These are phyloP conservation scores for Lepus oiostolus DNA, from an alignment of 2,797 vertebrate genomes.

Conservation along the genomic window DNA sequence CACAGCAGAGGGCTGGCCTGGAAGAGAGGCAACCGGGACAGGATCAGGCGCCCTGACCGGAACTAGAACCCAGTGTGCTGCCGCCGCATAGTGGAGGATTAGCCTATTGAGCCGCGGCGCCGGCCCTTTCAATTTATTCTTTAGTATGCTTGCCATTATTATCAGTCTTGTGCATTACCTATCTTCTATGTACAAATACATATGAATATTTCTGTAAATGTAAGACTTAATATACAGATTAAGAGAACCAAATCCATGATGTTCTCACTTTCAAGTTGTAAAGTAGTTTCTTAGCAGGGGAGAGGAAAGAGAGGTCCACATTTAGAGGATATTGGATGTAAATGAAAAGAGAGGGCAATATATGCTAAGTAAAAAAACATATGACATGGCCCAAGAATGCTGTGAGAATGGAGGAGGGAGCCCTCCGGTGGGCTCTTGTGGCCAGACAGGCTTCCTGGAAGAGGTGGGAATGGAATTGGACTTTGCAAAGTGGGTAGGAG, in stretches of 20 bases:
- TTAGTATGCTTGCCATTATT: neutral
- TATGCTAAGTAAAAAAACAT: neutral
- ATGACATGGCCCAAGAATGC: neutral
- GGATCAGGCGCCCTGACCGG: too few species aligned
- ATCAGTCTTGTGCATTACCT: neutral
- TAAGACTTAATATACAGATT: neutral
- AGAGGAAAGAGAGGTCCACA: neutral
- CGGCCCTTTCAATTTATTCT: neutral
- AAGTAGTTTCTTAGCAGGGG: neutral
- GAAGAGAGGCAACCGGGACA: too few species aligned
- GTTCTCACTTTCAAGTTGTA: slow-evolving; percentile 33
- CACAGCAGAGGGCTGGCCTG: too few species aligned
- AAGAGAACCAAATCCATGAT: neutral
- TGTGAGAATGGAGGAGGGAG: slow-evolving; percentile 41
- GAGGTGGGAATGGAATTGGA: neutral
- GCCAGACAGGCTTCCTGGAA: slow-evolving; percentile 7
- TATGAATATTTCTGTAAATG: slow-evolving; percentile 39
- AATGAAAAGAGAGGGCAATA: neutral
- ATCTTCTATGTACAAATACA: neutral
- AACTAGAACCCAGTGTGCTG: too few species aligned
- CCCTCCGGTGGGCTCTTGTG: slow-evolving; percentile 5
- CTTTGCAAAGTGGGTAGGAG: neutral
- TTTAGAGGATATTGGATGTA: neutral
- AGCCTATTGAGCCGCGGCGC: too few species aligned
- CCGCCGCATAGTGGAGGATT: too few species aligned